phyloP scores from a whole-genome alignment of 2,888 invertebrate genomes.

The Dryobotodes eremita region DNA sequence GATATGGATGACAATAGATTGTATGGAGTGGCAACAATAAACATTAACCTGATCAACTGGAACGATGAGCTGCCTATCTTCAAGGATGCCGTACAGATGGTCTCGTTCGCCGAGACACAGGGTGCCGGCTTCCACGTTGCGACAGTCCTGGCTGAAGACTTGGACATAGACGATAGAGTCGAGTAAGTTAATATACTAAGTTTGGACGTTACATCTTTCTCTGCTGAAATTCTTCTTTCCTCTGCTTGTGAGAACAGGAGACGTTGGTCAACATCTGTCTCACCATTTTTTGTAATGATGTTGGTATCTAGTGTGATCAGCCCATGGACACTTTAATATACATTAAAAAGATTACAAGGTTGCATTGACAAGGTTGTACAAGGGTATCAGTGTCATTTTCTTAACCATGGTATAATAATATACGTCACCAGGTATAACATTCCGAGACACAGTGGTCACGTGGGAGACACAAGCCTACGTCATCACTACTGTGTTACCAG shows the following conservation, averaged over 20 bases:
- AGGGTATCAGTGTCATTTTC: background rate
- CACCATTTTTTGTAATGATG: background rate
- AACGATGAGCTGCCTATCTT: conserved; percentile 94
- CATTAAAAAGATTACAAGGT: too few species aligned
- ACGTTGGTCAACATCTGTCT: background rate
- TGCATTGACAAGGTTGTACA: background rate
- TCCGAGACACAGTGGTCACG: too few species aligned
- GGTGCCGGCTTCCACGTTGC: conserved; percentile 86
- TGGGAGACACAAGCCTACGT: too few species aligned
- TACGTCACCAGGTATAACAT: too few species aligned
- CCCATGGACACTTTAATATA: background rate
- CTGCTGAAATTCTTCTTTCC: background rate
- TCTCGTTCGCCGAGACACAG: conserved; percentile 90
- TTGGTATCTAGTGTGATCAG: background rate
- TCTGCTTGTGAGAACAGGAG: background rate
- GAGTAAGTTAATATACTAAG: conserved; percentile 84
- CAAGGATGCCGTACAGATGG: conserved; percentile 76
- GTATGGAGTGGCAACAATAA: conserved; percentile 82
- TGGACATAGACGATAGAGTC: conserved; percentile 91
- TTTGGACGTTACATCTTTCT: background rate
- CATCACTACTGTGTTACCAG: too few species aligned
- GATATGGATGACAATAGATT: conserved; percentile 78
- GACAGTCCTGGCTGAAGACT: conserved; percentile 90
- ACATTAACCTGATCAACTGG: conserved; percentile 91
- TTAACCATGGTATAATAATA: too few species aligned